phyloP scores from a whole-genome alignment of 2,888 invertebrate genomes.

The Eumerus sabulonum region DNA sequence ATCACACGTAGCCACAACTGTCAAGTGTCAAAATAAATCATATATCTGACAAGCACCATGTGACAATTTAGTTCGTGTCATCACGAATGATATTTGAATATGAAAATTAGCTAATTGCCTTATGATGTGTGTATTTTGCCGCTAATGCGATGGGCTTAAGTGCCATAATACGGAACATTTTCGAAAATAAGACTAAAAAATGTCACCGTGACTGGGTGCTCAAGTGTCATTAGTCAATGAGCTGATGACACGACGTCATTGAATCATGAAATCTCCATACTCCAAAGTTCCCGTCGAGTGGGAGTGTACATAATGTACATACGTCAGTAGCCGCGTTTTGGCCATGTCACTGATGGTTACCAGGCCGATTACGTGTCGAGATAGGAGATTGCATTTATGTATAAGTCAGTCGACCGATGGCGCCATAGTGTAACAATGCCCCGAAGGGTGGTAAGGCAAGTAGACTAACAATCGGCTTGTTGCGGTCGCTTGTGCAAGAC shows the following conservation, averaged over 20 bases:
- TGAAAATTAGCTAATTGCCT: conserved; percentile 65
- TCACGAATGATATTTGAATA: conserved; percentile 60
- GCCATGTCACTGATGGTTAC: conserved; percentile 1
- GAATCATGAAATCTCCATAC: conserved; percentile 12
- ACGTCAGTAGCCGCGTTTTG: no score
- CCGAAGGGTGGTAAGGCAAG: conserved; percentile 18
- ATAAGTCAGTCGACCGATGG: conserved; percentile 43
- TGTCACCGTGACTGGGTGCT: no score
- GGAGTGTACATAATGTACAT: no score
- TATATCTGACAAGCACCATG: neutral
- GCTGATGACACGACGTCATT: conserved; percentile 32
- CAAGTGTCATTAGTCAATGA: conserved; percentile 57
- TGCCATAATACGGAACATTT: conserved; percentile 45
- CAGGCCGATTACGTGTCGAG: conserved; percentile 21
- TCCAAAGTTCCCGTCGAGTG: no score
- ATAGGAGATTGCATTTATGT: conserved; percentile 8
- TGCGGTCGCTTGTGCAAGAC: conserved; percentile 51
- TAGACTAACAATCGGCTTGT: neutral
- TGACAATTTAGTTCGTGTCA: conserved; percentile 53
- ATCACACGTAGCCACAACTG: conserved; percentile 43
- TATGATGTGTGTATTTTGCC: conserved; percentile 36
- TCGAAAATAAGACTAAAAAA: no score
- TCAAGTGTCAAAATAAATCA: conserved; percentile 64
- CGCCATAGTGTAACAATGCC: conserved; percentile 52
- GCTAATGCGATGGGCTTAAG: neutral